Conservation (phyloP, 2,888 invertebrate genomes). For the Agonopterix arenella region DNA sequence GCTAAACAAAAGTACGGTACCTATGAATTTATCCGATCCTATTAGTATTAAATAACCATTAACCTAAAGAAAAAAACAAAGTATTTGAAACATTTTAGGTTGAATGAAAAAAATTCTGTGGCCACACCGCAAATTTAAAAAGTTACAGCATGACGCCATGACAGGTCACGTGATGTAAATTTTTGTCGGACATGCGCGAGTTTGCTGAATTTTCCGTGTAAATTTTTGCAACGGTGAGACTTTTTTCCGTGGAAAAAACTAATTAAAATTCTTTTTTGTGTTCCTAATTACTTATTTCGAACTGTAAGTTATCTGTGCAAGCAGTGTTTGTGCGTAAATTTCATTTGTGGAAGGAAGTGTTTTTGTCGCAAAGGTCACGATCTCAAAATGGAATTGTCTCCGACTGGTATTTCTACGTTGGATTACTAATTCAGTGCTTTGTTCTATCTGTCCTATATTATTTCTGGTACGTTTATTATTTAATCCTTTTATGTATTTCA, state of each 20-base stretch:
- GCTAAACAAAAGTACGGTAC: too few relatives aligned
- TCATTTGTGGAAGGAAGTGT: slow-evolving; percentile 44
- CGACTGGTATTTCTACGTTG: slow-evolving; percentile 53
- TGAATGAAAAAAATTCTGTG: not conserved
- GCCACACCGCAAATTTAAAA: slow-evolving; percentile 12
- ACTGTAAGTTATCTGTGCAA: slow-evolving; percentile 25
- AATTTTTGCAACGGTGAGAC: slow-evolving; percentile 59
- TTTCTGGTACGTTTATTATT: not conserved
- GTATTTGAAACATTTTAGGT: slow-evolving; percentile 1
- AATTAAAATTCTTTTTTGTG: slow-evolving; percentile 30
- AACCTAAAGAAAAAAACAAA: too few relatives aligned
- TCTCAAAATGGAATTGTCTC: slow-evolving; percentile 33
- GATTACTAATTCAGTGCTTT: slow-evolving; percentile 41
- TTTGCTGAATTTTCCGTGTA: slow-evolving; percentile 58
- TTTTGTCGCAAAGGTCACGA: slow-evolving; percentile 57
- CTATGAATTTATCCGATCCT: too few relatives aligned
- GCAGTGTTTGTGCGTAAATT: slow-evolving; percentile 37
- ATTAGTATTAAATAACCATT: too few relatives aligned
- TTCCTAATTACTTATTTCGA: slow-evolving; percentile 20
- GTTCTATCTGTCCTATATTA: slow-evolving; percentile 18
- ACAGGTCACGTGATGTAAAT: slow-evolving; percentile 77
- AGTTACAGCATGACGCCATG: slow-evolving; percentile 57
- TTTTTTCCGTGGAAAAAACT: slow-evolving; percentile 38
- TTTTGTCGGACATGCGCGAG: slow-evolving; percentile 72
- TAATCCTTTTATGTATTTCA: too few relatives aligned